Percentiles rank a stretch among this genome's conserved stretches.
Evolutionary conservation across 2,888 invertebrate genomes (phyloP).

Genomic region (Metopia argyrocephala): DNA sequence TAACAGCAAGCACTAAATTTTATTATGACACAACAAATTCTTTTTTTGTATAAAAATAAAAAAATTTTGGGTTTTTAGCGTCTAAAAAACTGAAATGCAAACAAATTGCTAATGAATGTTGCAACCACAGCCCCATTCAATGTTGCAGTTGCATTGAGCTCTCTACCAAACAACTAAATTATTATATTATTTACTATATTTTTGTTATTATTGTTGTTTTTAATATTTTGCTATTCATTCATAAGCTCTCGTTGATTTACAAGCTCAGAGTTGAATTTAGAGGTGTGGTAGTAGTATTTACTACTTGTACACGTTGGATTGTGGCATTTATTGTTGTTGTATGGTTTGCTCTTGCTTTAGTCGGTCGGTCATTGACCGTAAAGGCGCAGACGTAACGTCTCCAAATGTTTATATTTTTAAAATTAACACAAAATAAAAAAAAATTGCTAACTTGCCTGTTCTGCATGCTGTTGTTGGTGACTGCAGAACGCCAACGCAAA

Average conservation of each 20-base stretch:
- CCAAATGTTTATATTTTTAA: conserved; percentile 67
- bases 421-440: no score
- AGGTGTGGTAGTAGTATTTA: conserved; percentile 8
- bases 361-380: conserved; percentile 77
- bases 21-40: no score
- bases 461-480: conserved; percentile 40
- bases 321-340: conserved; percentile 19
- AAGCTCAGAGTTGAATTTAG: background rate
- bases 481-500: conserved; percentile 59
- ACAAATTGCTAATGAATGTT: conserved; percentile 21
- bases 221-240: conserved; percentile 32
- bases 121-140: background rate
- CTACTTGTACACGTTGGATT: conserved; percentile 14
- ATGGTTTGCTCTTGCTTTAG: conserved; percentile 67
- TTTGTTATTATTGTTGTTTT: conserved; percentile 18
- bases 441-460: conserved; percentile 33
- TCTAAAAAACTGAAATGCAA: background rate
- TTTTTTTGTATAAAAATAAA: no score
- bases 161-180: conserved; percentile 38
- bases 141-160: conserved; percentile 26
- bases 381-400: conserved; percentile 73
- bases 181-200: conserved; percentile 20
- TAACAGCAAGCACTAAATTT: no score
- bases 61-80: no score
- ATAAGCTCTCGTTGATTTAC: conserved; percentile 26